Conservation (phyloP, 2,888 invertebrate species). For the Cryptophagus acutangulus region DNA sequence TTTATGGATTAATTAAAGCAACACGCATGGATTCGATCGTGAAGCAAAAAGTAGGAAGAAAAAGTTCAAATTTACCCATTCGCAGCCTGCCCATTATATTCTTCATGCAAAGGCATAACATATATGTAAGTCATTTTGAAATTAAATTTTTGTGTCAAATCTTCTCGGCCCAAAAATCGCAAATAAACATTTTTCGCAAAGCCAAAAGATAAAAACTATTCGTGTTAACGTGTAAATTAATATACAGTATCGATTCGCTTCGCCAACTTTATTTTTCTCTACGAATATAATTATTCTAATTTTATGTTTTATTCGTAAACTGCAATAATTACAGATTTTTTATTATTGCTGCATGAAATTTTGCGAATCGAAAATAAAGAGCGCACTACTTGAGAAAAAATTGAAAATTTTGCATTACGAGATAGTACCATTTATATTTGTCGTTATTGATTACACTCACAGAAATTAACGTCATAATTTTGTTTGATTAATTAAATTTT, state of each 20-base stretch:
- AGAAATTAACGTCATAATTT: constrained; percentile 34
- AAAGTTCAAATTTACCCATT: constrained; percentile 37
- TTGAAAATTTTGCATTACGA: too few relatives aligned
- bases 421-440: constrained; percentile 39
- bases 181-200: too few relatives aligned
- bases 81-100: constrained; percentile 43
- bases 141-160: constrained; percentile 2
- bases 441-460: constrained; percentile 38
- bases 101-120: constrained; percentile 45
- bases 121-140: constrained; percentile 47
- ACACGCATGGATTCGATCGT: constrained; percentile 26
- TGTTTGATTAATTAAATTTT: constrained; percentile 5
- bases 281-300: constrained; percentile 5
- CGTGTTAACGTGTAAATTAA: constrained; percentile 16
- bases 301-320: constrained; percentile 6
- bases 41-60: too few relatives aligned
- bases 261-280: constrained; percentile 18
- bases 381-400: constrained; percentile 1
- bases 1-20: constrained; percentile 17
- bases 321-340: background rate
- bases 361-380: background rate
- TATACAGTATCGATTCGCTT: constrained; percentile 15
- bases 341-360: background rate
- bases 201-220: too few relatives aligned
- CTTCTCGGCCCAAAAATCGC: too few relatives aligned